Conservation (phyloP, 2,888 invertebrate genomes). For the Hirtodrosophila duncani region DNA sequence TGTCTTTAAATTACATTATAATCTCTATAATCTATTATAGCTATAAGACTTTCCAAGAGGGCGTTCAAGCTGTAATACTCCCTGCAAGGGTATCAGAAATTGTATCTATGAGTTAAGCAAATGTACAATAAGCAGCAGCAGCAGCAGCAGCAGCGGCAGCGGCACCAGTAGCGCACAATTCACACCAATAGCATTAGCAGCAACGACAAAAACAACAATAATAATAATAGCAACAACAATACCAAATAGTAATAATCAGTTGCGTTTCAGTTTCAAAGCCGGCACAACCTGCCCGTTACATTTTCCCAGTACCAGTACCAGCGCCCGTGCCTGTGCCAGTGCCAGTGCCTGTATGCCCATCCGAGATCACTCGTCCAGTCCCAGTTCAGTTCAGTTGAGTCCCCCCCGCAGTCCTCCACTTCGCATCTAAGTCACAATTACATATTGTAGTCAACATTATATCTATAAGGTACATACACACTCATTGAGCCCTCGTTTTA, state of each 20-base stretch:
- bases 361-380: too few species aligned
- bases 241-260: conserved; percentile 72
- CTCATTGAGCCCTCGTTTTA: too few species aligned
- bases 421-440: too few species aligned
- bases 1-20: too few species aligned
- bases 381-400: too few species aligned
- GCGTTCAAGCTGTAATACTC: too few species aligned
- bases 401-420: too few species aligned
- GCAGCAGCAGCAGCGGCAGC: conserved; percentile 7
- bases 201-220: conserved; percentile 1
- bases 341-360: conserved; percentile 20
- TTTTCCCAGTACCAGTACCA: conserved; percentile 63
- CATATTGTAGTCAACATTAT: too few species aligned
- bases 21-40: too few species aligned
- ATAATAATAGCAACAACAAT: conserved; percentile 53
- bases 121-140: conserved; percentile 67
- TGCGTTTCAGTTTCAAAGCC: conserved; percentile 63
- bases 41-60: too few species aligned
- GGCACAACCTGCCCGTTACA: conserved; percentile 61
- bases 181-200: too few species aligned
- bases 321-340: conserved; percentile 52
- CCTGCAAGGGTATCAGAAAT: too few species aligned
- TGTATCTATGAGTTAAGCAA: conserved; percentile 63
- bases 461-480: conserved; percentile 32
- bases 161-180: conserved; percentile 52